phyloP scores from a whole-genome alignment of 1,140 invertebrate genomes.

The Drosophila murphyi region DNA sequence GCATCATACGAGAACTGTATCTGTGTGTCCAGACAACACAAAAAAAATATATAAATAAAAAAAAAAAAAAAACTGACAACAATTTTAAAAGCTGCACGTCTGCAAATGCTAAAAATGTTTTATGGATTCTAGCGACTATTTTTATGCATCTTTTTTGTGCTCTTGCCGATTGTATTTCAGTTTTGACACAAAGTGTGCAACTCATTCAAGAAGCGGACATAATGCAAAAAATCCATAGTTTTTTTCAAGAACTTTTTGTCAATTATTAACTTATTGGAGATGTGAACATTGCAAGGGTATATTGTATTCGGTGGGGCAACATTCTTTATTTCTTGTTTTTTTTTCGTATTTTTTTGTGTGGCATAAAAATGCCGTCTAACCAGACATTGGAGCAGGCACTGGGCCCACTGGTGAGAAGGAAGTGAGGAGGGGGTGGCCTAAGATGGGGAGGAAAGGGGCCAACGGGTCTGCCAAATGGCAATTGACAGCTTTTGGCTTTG shows the following conservation, averaged over 20 bases:
- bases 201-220: background rate
- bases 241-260: background rate
- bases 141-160: slow-evolving; percentile 4
- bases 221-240: background rate
- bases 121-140: slow-evolving; percentile 46
- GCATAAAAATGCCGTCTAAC: slow-evolving; percentile 54
- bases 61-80: slow-evolving; percentile 14
- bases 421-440: background rate
- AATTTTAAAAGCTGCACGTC: slow-evolving; percentile 49
- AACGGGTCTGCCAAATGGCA: slow-evolving; percentile 26
- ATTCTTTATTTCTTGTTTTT: background rate
- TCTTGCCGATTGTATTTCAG: background rate
- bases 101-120: slow-evolving; percentile 60
- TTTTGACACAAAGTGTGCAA: background rate
- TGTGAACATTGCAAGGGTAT: background rate
- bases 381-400: slow-evolving; percentile 38
- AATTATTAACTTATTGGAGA: background rate
- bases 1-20: slow-evolving; percentile 38
- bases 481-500: slow-evolving; percentile 42
- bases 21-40: background rate
- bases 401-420: background rate
- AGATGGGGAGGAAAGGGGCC: background rate
- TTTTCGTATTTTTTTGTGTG: slow-evolving; percentile 10
- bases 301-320: background rate
- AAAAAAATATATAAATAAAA: too few species aligned